These are phyloP conservation scores for Cariama cristata DNA, from an alignment of 2,113 vertebrate genomes.

Conservation along the genomic window DNA sequence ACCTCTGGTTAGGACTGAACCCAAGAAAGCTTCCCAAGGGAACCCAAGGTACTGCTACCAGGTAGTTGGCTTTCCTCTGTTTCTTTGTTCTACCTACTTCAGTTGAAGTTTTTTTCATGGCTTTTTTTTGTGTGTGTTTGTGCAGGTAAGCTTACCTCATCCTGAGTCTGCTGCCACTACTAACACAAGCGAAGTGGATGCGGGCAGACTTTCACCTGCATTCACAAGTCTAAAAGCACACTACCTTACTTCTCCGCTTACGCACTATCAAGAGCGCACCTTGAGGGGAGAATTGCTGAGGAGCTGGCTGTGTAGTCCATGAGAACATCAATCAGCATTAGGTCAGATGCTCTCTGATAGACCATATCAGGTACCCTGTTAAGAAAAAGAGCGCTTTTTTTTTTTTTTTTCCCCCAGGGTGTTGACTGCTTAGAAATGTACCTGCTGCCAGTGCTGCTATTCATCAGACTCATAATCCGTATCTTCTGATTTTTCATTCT, in stretches of 20 bases:
- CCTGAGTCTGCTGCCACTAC: background rate
- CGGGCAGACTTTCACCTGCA: background rate
- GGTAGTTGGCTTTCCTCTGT: background rate
- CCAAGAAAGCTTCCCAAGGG: background rate
- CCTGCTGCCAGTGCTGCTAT: background rate
- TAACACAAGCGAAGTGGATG: background rate
- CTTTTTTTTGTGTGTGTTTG: background rate
- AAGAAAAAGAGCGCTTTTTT: background rate
- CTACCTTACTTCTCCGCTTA: background rate
- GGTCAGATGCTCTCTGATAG: background rate
- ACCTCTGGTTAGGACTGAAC: background rate
- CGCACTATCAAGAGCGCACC: background rate
- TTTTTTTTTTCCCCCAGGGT: too few species aligned
- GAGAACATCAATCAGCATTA: background rate
- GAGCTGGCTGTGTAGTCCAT: background rate
- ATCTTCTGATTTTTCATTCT: background rate
- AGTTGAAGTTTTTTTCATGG: background rate
- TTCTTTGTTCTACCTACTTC: background rate
- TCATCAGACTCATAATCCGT: background rate
- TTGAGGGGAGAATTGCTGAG: background rate
- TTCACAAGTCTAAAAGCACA: background rate
- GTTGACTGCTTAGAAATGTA: background rate
- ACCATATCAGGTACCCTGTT: background rate
- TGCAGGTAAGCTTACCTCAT: background rate
- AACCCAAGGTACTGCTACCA: background rate